phyloP scores from a whole-genome alignment of 2,888 invertebrate genomes.

The Electrophaes corylata region DNA sequence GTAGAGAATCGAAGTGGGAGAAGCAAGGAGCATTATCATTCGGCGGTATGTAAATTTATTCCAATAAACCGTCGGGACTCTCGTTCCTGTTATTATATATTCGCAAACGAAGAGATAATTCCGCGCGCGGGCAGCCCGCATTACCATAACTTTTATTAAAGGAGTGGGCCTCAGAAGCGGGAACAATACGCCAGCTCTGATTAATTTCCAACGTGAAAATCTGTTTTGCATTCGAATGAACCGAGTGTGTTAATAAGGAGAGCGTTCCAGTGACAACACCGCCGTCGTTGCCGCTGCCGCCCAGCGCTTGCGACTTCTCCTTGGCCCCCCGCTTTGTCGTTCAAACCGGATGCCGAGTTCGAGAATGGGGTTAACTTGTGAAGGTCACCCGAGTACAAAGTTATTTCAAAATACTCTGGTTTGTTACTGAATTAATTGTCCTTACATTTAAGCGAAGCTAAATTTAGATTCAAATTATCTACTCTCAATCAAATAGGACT shows the following conservation, averaged over 20 bases:
- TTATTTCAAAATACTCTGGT: constrained; percentile 9
- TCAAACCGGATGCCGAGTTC: constrained; percentile 14
- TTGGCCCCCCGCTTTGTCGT: background rate
- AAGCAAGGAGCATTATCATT: constrained; percentile 70
- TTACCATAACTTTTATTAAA: constrained; percentile 84
- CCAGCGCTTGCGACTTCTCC: background rate
- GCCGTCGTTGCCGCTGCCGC: constrained; percentile 1
- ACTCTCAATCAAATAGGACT: background rate
- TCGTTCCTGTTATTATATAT: constrained; percentile 81
- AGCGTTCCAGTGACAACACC: constrained; percentile 47
- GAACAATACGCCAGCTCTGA: constrained; percentile 76
- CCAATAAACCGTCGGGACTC: constrained; percentile 77
- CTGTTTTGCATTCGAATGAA: constrained; percentile 78
- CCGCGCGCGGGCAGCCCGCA: constrained; percentile 71
- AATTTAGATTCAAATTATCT: background rate
- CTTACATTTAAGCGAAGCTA: background rate
- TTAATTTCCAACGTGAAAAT: constrained; percentile 78
- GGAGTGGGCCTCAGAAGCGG: constrained; percentile 70
- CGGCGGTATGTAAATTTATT: constrained; percentile 82
- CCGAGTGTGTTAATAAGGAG: constrained; percentile 53
- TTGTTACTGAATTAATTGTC: constrained; percentile 3
- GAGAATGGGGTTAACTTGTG: constrained; percentile 10
- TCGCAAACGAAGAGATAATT: constrained; percentile 83
- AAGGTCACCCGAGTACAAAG: constrained; percentile 14
- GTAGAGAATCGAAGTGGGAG: constrained; percentile 71